Conservation (phyloP, 2,888 invertebrate genomes). For the Dasypogon diadema region DNA sequence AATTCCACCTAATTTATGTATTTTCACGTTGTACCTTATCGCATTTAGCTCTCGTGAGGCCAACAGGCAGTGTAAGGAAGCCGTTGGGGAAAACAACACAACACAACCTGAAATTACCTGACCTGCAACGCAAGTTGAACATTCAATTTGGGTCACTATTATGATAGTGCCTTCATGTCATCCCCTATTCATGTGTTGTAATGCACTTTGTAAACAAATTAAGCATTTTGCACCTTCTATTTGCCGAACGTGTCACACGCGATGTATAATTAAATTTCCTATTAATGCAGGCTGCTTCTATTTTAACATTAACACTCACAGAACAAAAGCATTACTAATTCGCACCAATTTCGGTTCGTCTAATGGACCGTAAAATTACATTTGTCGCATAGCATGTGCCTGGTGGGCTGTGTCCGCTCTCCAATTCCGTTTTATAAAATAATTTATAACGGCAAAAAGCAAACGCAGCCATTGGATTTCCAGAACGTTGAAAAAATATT, state of each 20-base stretch:
- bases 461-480: background rate
- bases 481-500: constrained; percentile 4
- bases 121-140: too few species aligned
- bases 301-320: constrained; percentile 4
- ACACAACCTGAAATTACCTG: too few species aligned
- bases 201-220: too few species aligned
- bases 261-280: constrained; percentile 17
- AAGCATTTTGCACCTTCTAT: constrained; percentile 10
- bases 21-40: too few species aligned
- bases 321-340: constrained; percentile 20
- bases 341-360: constrained; percentile 19
- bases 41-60: too few species aligned
- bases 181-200: too few species aligned
- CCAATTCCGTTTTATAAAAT: constrained; percentile 20
- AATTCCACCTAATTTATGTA: too few species aligned
- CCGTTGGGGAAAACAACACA: too few species aligned
- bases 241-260: constrained; percentile 24
- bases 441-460: constrained; percentile 23
- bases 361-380: constrained; percentile 33
- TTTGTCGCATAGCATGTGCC: background rate
- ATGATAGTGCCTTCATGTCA: too few species aligned
- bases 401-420: background rate
- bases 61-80: too few species aligned
- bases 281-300: constrained; percentile 5
- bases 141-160: too few species aligned